A percentile compares a stretch with the other conserved stretches of the same genome.
Conservation (phyloP, 2,113 vertebrate genomes). For the Actenoides lindsayi region DNA sequence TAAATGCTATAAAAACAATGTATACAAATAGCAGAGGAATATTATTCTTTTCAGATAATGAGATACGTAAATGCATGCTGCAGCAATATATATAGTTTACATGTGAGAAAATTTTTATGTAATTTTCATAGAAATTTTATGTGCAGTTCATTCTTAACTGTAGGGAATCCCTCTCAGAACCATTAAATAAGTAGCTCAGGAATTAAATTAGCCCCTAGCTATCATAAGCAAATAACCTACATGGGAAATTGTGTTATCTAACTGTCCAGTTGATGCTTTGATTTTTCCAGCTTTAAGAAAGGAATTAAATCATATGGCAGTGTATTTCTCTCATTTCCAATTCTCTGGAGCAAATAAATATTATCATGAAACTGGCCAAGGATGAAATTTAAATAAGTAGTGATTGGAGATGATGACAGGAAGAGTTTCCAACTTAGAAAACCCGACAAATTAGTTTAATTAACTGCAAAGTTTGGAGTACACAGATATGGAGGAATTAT, state of each 20-base stretch:
- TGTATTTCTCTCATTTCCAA: slow-evolving; percentile 81
- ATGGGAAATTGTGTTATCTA: slow-evolving; percentile 78
- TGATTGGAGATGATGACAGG: slow-evolving; percentile 77
- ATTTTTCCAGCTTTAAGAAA: slow-evolving; percentile 78
- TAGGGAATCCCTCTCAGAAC: slow-evolving; percentile 68
- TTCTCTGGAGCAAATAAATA: slow-evolving; percentile 83
- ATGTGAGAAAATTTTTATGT: slow-evolving; percentile 35
- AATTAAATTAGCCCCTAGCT: slow-evolving; percentile 78
- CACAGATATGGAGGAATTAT: slow-evolving; percentile 69
- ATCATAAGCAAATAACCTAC: slow-evolving; percentile 77
- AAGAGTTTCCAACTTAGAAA: slow-evolving; percentile 77
- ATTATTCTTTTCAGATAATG: slow-evolving; percentile 7
- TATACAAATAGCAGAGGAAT: background rate
- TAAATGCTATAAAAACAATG: background rate
- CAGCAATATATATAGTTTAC: background rate
- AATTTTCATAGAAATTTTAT: slow-evolving; percentile 16
- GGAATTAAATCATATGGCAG: slow-evolving; percentile 79
- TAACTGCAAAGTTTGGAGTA: slow-evolving; percentile 78
- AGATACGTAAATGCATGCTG: background rate
- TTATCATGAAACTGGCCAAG: slow-evolving; percentile 84
- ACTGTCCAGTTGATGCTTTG: slow-evolving; percentile 78
- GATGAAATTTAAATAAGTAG: slow-evolving; percentile 87
- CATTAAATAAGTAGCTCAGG: slow-evolving; percentile 74
- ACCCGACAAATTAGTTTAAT: slow-evolving; percentile 82
- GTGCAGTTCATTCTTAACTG: slow-evolving; percentile 60